Percentiles rank a stretch among this genome's conserved stretches.
phyloP scores from a whole-genome alignment of 2,888 invertebrate species.

The Lasiommata megera region DNA sequence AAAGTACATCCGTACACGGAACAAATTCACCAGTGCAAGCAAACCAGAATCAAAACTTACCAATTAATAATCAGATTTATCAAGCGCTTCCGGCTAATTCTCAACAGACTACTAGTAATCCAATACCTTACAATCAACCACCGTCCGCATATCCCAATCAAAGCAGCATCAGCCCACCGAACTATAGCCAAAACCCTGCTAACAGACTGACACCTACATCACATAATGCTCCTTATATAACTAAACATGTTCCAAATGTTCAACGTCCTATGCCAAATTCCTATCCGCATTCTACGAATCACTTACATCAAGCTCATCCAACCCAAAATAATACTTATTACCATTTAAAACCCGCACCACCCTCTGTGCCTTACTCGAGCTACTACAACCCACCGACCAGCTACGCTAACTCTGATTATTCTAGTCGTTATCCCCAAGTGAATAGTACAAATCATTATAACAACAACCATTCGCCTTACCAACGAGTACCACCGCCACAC shows the following conservation, averaged over 20 bases:
- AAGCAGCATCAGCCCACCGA: conserved; percentile 65
- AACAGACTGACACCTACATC: conserved; percentile 66
- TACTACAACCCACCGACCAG: conserved; percentile 77
- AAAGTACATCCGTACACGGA: conserved; percentile 57
- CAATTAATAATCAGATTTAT: conserved; percentile 61
- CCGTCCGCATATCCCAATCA: conserved; percentile 60
- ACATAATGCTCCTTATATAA: conserved; percentile 53
- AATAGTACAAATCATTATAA: conserved; percentile 60
- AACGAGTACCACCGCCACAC: conserved; percentile 83
- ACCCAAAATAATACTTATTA: conserved; percentile 66
- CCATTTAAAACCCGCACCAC: conserved; percentile 59
- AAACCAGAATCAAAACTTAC: conserved; percentile 43
- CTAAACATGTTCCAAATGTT: conserved; percentile 55
- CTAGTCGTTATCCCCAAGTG: conserved; percentile 73
- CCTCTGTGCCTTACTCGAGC: conserved; percentile 60
- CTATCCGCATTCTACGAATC: conserved; percentile 62
- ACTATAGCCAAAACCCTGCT: conserved; percentile 65
- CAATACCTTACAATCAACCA: conserved; percentile 67
- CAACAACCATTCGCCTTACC: conserved; percentile 73
- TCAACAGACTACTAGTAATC: conserved; percentile 54
- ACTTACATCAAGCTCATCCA: conserved; percentile 58
- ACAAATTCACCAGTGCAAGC: conserved; percentile 54
- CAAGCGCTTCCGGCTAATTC: conserved; percentile 57
- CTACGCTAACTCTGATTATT: conserved; percentile 71
- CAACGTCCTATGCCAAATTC: conserved; percentile 63